Base-by-base conservation (phyloP, 2,113 vertebrate genomes). In the Halcyon senegalensis region DNA sequence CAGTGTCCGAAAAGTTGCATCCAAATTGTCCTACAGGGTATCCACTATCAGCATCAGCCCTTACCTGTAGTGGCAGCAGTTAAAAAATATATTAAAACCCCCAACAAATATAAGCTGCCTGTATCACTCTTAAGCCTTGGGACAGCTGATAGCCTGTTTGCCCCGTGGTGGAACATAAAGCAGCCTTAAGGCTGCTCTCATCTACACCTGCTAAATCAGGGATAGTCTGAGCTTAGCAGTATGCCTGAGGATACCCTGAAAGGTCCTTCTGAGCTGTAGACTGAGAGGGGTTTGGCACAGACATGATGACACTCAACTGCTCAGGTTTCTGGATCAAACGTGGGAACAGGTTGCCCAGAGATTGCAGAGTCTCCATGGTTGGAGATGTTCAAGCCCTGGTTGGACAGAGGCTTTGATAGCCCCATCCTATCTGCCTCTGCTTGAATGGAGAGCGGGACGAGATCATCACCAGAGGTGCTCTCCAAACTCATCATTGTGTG, bases 281-380 rank as follows among this genome's bases (percentile, higher is more conserved):
- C 44, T 28, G 10, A 15, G 51, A 48, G 4, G 20, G 15, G 11
- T 30, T 86, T 83, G 41, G 35, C 55, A 37, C 53, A 79, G 35
- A 46, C 21, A 10, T 33, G 41, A 9, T 18, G 70, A 27, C 19
- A 30, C 30, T 21, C 31, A 72, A 0, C 67, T 43, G 33, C 46
- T 69, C 41, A 28, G 30, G 7, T 58, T 58, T 74, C 55, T 41
- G 11, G 9, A 11, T 30, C 25, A 41, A 66, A 66, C 64, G 21
- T 24, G 24, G 25, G 30, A 66, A 21, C 33, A 15, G n/a, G 21
- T 59, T 82, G 33, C 30, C 31, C 51, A 19, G 80, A 30, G 62
- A 51, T 1, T 55, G 35, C 1, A 0, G 19, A 12, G 16, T 60
- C 51, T 41, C 37, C 2, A 1, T 6, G 16, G 14, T 59, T 53